Base-by-base conservation (phyloP, 2,113 vertebrate genomes). In the Acanthochromis polyacanthus region DNA sequence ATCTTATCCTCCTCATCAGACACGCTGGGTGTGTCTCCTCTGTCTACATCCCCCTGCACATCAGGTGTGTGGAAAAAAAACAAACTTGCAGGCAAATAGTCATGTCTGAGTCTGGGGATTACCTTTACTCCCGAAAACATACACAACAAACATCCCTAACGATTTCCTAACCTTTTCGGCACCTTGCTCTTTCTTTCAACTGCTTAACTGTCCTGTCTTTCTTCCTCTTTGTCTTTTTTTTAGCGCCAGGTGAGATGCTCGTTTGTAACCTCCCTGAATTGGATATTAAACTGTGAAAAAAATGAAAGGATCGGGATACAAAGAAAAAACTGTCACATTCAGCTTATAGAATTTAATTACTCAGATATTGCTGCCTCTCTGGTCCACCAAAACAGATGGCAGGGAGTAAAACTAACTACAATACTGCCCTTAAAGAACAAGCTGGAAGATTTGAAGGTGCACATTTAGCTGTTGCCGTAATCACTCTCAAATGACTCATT, bases 41-140 rank as follows among this genome's bases (percentile, higher is more conserved):
- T 2, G 60, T 65, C 58, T 75, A 25, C 17, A 58, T 77, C 48
- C 50, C 30, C 30, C 46, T 19, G 61, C 62, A 59, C 12, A 25
- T 71, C 71, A 74, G 56, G 28, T 75, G 38, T 51, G 15, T 76
- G 63, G 59, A 52, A 78, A 55, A 78, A 55, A 76, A 53, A 71
- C 78, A 66, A 69, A 55, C 45, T 48, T 77, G 55, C 72, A 87
- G 83, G 72, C 85, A 91, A 93, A 92, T 67, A 86, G 85, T 72
- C 71, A 85, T 67, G 84, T 83, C 88, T 89, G 83, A 92, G 84
- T 70, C 80, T 3, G 16, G 60, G 84, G 85, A 92, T 89, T 86
- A 88, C 58, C 57, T 55, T 74, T 61, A 16, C 51, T 36, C 43
- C 32, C 36, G 32, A 79, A 59, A 68, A 69, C 71, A 50, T 15